Percentiles rank a stretch among this genome's conserved stretches.
phyloP scores from a whole-genome alignment of 2,797 vertebrate genomes.

The Schizopygopsis malacanthus region DNA sequence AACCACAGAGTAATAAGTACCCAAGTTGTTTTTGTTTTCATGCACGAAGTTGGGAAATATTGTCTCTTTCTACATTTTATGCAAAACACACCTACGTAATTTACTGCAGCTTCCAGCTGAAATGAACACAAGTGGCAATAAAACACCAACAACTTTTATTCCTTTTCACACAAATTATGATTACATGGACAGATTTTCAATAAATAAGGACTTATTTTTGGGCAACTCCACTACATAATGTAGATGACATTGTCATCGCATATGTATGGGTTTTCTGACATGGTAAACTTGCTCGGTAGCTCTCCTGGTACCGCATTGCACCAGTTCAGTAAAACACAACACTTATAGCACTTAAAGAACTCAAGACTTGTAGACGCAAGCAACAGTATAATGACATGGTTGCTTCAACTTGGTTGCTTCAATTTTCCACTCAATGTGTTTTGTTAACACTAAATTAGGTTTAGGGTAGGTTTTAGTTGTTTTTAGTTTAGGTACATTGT shows the following conservation, averaged over 20 bases:
- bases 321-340: background rate
- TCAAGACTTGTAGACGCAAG: background rate
- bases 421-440: background rate
- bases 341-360: background rate
- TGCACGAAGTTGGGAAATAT: background rate
- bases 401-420: no score
- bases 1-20: constrained; percentile 25
- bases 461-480: background rate
- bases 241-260: no score
- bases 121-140: background rate
- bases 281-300: background rate
- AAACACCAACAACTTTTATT: background rate
- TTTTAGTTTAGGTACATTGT: background rate
- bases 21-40: constrained; percentile 17
- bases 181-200: background rate
- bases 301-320: background rate
- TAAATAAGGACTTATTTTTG: background rate
- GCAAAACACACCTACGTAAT: background rate
- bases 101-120: background rate
- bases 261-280: background rate
- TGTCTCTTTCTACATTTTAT: background rate
- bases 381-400: background rate
- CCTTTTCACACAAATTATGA: background rate
- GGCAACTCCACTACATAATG: background rate
- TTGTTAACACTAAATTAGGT: background rate